Conservation (phyloP, 2,797 vertebrate genomes). For the Falco peregrinus region DNA sequence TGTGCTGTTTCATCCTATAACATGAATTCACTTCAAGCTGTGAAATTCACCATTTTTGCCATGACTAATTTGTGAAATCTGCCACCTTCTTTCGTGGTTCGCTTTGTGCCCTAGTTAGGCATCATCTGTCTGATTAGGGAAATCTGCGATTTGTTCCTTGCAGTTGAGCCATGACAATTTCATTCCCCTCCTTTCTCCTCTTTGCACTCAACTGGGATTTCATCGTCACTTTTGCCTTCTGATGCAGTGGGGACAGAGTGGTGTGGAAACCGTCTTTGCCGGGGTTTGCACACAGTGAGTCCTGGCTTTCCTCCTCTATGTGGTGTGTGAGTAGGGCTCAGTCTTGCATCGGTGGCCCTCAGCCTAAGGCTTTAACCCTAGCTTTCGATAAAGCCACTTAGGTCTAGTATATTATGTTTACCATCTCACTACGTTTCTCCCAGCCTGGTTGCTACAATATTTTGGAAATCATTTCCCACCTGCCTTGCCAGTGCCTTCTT, state of each 20-base stretch:
- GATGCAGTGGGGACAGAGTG: rapidly evolving
- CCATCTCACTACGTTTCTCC: neutral
- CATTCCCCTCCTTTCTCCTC: neutral
- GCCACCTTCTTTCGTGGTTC: slow-evolving; percentile 44
- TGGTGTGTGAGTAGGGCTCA: rapidly evolving
- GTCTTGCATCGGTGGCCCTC: neutral
- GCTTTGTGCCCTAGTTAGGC: slow-evolving; percentile 19
- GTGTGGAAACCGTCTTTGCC: neutral
- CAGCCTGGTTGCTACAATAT: neutral
- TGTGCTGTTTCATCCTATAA: slow-evolving; percentile 53
- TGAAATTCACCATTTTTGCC: slow-evolving; percentile 67
- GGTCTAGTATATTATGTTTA: neutral
- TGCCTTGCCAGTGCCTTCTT: slow-evolving; percentile 47
- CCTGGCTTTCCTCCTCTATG: neutral
- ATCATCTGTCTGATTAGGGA: slow-evolving; percentile 10
- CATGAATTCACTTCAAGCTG: slow-evolving; percentile 49
- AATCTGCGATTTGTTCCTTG: neutral
- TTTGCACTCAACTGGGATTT: neutral
- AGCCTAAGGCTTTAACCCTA: neutral
- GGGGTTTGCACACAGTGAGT: neutral
- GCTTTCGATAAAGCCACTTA: neutral
- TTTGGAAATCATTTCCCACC: slow-evolving; percentile 41
- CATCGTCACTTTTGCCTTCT: neutral
- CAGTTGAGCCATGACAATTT: neutral
- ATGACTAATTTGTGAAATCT: slow-evolving; percentile 58